A percentile compares a stretch with the other conserved stretches of the same genome.
Conservation (phyloP, 2,113 vertebrate genomes). For the Cyrtonyx montezumae region DNA sequence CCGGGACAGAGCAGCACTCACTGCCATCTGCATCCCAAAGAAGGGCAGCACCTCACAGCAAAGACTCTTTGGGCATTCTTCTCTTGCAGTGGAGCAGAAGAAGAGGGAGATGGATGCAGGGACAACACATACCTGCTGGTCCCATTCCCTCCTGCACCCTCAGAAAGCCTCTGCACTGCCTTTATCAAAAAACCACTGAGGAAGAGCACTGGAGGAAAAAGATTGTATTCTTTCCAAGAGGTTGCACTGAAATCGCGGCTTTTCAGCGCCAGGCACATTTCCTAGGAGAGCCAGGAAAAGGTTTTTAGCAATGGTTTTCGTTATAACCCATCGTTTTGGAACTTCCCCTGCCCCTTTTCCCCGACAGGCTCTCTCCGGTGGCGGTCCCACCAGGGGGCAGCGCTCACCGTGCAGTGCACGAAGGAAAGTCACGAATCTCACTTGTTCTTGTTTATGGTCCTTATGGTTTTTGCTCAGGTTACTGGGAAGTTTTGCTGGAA, state of each 20-base stretch:
- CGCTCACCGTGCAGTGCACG: neutral
- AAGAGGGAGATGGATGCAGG: neutral
- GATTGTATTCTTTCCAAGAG: rapidly evolving
- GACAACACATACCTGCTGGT: rapidly evolving
- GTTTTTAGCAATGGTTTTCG: rapidly evolving
- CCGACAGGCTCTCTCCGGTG: neutral
- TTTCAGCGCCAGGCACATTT: rapidly evolving
- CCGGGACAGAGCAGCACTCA: neutral
- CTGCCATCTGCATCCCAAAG: neutral
- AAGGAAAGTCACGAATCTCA: rapidly evolving
- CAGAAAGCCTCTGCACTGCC: rapidly evolving
- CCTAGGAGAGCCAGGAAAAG: rapidly evolving
- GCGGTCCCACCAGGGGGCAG: neutral
- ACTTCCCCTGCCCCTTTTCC: neutral
- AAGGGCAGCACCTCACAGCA: neutral
- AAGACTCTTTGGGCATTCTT: rapidly evolving
- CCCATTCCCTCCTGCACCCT: no score
- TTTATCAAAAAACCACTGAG: neutral
- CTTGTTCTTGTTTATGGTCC: neutral
- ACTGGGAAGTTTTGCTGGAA: neutral
- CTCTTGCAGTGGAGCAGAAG: neutral
- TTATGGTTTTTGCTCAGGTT: neutral
- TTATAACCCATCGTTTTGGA: rapidly evolving
- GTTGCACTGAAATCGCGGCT: rapidly evolving
- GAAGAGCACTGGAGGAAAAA: rapidly evolving